Base-by-base conservation (phyloP, 1,140 invertebrate species). In the Andrena cerasifolii region DNA sequence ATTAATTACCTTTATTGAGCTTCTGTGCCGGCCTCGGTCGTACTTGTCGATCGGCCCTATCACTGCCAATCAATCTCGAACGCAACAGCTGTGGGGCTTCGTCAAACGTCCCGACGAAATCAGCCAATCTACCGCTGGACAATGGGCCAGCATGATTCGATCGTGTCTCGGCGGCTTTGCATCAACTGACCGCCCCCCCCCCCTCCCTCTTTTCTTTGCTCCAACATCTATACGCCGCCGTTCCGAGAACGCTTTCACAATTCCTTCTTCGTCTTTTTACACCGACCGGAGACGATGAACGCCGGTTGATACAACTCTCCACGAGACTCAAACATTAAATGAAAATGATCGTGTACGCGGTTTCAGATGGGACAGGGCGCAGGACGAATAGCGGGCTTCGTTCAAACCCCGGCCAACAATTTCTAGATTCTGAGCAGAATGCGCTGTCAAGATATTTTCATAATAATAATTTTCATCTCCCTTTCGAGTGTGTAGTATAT, bases 1-100 rank as follows among this genome's bases (percentile, higher is more conserved):
- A 88, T 89, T 89, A 88, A 88, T 88, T 89, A 89, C 86, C 86
- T 83, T 87, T 86, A 89, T 88, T 87, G 87, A 83, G 87, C 86
- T 87, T 88, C 84, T 79, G 86, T 86, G 82, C 83, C 86, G 84
- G 88, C 81, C 86, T 85, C 82, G 80, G 83, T 45, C 73, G 83
- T 84, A 79, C 82, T 87, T 79, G 82, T 84, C 88, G 87, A 89
- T 89, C 88, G 86, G 86, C 87, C 88, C 84, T 90, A 90, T 90
- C 90, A 88, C 79, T 81, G 84, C 79, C 89, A 88, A 90, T 90
- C 88, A 89, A 90, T 90, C 89, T 90, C 82, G 68, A 74, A 66
- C 81, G 77, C 58, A 82, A 79, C 76, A 73, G 73, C 67, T 73
- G 65, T 43, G 78, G 76, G 80, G 84, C 81, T 80, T 84, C 84